These are phyloP conservation scores for Castor canadensis DNA, from an alignment of 2,113 vertebrate species.

Conservation along the genomic window DNA sequence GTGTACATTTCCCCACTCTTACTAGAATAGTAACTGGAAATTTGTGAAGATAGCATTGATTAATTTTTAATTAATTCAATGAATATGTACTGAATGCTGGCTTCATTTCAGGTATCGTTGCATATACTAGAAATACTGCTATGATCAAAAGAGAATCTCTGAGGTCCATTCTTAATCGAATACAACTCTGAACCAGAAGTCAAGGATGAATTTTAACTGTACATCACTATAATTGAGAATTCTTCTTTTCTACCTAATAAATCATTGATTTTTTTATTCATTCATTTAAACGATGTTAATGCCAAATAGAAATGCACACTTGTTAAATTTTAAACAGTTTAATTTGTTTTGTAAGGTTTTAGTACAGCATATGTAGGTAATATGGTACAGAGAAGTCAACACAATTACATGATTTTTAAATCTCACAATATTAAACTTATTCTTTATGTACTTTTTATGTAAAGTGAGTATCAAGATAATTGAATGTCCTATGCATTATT, in stretches of 20 bases:
- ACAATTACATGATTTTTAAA: not conserved
- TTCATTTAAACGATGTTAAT: slow-evolving; percentile 2
- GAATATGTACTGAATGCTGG: not conserved
- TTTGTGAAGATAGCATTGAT: not conserved
- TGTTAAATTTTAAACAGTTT: not conserved
- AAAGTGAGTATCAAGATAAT: not conserved
- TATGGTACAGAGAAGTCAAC: not conserved
- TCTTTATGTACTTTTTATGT: not conserved
- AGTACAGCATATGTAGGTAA: not conserved
- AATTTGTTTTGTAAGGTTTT: not conserved
- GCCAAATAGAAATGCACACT: not conserved
- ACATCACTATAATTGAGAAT: not conserved
- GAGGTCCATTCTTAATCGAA: not conserved
- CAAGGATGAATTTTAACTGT: not conserved
- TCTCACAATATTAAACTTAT: not conserved
- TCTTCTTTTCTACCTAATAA: not conserved
- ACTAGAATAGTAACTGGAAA: not conserved
- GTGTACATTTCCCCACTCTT: not conserved
- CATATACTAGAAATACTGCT: not conserved
- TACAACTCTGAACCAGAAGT: not conserved
- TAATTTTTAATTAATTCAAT: not conserved
- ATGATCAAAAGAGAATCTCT: not conserved
- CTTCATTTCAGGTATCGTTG: not conserved
- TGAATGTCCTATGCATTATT: not conserved
- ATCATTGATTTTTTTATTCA: not conserved